Conservation (phyloP, 2,113 vertebrate species). For the Chrysemys picta region DNA sequence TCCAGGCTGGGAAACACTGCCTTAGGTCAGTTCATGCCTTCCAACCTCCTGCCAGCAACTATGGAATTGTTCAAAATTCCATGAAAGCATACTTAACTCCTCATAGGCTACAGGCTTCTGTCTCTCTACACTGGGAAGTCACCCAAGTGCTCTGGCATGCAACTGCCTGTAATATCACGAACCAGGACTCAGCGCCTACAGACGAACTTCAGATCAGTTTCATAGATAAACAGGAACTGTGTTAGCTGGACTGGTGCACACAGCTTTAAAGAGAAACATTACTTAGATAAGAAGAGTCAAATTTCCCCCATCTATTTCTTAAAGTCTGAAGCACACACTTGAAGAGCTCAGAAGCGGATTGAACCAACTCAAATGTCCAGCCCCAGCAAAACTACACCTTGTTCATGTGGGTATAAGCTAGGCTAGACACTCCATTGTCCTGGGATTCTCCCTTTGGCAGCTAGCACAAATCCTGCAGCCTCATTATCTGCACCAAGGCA, state of each 20-base stretch:
- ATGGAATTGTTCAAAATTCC: not conserved
- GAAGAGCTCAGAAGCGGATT: not conserved
- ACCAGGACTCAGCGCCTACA: constrained; percentile 9
- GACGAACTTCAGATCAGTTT: constrained; percentile 46
- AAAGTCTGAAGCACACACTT: not conserved
- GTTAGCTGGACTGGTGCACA: constrained; percentile 29
- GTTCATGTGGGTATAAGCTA: not conserved
- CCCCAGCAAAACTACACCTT: not conserved
- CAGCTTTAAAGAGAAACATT: not conserved
- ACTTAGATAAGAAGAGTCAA: not conserved
- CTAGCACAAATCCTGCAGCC: not conserved
- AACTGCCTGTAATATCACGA: not conserved
- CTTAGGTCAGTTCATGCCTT: not conserved
- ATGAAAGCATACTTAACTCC: not conserved
- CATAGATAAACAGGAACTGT: constrained; percentile 8
- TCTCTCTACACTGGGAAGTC: constrained; percentile 36
- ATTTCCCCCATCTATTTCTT: not conserved
- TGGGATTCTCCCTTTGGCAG: not conserved
- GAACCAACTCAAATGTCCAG: not conserved
- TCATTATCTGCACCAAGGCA: not conserved
- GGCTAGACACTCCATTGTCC: not conserved
- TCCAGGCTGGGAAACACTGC: not conserved
- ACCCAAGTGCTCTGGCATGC: constrained; percentile 1
- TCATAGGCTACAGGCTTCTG: not conserved
- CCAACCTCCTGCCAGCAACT: not conserved